Conservation (phyloP, 2,797 vertebrate species). For the Naso thynnoides region DNA sequence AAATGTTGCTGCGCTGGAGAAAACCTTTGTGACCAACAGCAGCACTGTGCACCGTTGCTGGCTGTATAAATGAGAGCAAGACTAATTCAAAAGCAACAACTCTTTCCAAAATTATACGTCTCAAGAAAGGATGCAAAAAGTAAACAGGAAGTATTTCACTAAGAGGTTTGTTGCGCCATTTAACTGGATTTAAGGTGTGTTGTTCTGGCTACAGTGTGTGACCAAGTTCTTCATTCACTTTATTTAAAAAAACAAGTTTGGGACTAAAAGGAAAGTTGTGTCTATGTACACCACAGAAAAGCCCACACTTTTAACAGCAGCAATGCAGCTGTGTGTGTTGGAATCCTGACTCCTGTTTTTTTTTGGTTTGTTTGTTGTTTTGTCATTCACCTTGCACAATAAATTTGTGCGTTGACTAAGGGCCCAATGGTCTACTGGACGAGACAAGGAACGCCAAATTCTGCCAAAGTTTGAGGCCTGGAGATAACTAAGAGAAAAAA, state of each 20-base stretch:
- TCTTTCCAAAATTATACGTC: not conserved
- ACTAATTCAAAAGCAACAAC: conserved; percentile 12
- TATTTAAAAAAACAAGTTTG: not conserved
- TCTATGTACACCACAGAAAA: not conserved
- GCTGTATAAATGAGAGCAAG: conserved; percentile 29
- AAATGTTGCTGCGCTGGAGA: conserved; percentile 72
- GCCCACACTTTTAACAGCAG: not conserved
- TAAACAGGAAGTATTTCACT: not conserved
- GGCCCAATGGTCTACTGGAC: conserved; percentile 3
- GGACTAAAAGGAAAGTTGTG: not conserved
- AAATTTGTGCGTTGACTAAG: not conserved
- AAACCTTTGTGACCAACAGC: conserved; percentile 62
- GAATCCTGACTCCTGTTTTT: not conserved
- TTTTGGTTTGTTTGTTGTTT: not conserved
- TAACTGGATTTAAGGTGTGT: not conserved
- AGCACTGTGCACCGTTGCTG: not conserved
- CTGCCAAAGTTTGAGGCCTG: conserved; percentile 4
- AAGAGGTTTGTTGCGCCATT: not conserved
- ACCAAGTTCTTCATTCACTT: not conserved
- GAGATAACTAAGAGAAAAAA: not conserved
- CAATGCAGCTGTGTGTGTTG: not conserved
- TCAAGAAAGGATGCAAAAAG: not conserved
- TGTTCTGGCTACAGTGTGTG: not conserved
- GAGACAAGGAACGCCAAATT: conserved; percentile 20
- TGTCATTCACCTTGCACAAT: not conserved